These are phyloP conservation scores for Heterocephalus glaber DNA, from an alignment of 2,113 vertebrate genomes.

Conservation along the genomic window DNA sequence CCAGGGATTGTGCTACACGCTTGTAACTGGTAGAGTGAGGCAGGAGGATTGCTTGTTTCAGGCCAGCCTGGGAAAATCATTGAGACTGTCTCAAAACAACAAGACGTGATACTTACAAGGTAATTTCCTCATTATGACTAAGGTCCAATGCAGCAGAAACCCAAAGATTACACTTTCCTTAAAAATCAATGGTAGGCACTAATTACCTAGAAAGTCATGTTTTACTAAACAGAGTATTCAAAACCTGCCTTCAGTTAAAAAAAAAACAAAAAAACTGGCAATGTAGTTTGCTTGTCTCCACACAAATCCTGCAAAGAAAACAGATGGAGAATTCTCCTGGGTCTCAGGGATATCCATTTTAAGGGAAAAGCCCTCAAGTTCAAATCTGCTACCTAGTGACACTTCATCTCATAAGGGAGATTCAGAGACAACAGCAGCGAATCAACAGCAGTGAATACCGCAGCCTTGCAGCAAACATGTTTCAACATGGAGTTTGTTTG, in stretches of 20 bases:
- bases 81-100: neutral
- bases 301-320: neutral
- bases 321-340: conserved; percentile 46
- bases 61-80: neutral
- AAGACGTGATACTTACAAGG: neutral
- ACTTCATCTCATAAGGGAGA: conserved; percentile 54
- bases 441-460: neutral
- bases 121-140: neutral
- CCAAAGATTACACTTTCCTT: neutral
- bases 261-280: too few relatives aligned
- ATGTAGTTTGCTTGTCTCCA: neutral
- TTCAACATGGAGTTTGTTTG: neutral
- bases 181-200: conserved; percentile 26
- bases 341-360: conserved; percentile 43
- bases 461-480: neutral
- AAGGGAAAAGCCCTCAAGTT: conserved; percentile 51
- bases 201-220: conserved; percentile 30
- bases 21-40: neutral
- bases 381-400: conserved; percentile 35
- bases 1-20: neutral
- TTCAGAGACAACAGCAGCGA: conserved; percentile 45
- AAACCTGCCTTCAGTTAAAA: too few relatives aligned
- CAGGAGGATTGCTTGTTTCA: neutral
- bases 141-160: neutral
- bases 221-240: conserved; percentile 57